A percentile compares a stretch with the other conserved stretches of the same genome.
phyloP scores from a whole-genome alignment of 1,140 invertebrate genomes.

The Diorhabda carinulata region DNA sequence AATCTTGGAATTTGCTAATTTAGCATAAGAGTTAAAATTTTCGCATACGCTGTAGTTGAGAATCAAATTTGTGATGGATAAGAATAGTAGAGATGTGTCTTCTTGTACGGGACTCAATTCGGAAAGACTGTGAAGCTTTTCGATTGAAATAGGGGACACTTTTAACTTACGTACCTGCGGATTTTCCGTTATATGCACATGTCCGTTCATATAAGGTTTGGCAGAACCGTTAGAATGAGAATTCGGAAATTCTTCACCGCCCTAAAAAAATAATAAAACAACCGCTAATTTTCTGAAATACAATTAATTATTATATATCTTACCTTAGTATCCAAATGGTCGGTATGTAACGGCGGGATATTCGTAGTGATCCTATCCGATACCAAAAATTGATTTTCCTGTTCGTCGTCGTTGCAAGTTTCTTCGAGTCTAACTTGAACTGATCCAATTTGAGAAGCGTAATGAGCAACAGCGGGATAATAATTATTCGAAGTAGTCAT shows the following conservation, averaged over 20 bases:
- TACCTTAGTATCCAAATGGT: conserved; percentile 51
- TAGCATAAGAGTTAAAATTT: too few species aligned
- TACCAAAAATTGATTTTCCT: conserved; percentile 48
- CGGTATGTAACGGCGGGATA: conserved; percentile 37
- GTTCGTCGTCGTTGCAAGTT: conserved; percentile 31
- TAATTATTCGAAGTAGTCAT: conserved; percentile 30
- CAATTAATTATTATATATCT: conserved; percentile 1
- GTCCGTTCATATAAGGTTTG: conserved; percentile 46
- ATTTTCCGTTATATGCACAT: conserved; percentile 54
- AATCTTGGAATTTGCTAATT: too few species aligned
- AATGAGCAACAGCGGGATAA: conserved; percentile 35
- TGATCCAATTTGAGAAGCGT: conserved; percentile 28
- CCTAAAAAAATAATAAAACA: conserved; percentile 38
- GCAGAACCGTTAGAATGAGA: conserved; percentile 35
- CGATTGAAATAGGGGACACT: too few species aligned
- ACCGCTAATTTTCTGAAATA: neutral
- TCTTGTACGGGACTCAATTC: too few species aligned
- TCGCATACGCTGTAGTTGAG: too few species aligned
- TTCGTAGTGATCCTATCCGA: conserved; percentile 34
- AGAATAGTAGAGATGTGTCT: too few species aligned
- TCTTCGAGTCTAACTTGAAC: conserved; percentile 36
- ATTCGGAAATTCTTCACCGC: conserved; percentile 42
- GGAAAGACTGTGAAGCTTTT: too few species aligned
- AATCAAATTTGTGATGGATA: too few species aligned
- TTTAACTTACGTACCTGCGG: conserved; percentile 49